A percentile compares a stretch with the other conserved stretches of the same genome.
phyloP scores from a whole-genome alignment of 1,140 invertebrate genomes.

The Temnothorax nylanderi region DNA sequence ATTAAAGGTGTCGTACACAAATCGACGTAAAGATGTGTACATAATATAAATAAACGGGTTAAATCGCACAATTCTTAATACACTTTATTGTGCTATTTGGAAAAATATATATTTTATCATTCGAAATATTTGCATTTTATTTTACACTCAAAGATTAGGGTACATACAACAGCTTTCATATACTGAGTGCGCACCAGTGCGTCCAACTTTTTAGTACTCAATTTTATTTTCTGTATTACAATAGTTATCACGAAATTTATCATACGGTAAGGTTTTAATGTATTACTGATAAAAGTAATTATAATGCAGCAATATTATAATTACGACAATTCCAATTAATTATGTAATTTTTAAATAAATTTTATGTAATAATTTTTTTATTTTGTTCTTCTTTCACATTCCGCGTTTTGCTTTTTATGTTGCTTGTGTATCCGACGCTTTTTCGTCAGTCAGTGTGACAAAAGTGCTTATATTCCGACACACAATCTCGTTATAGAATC shows the following conservation, averaged over 20 bases:
- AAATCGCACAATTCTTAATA: no score
- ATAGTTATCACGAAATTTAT: no score
- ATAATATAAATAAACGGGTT: no score
- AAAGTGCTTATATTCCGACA: not conserved
- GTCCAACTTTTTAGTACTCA: not conserved
- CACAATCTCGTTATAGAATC: conserved; percentile 22
- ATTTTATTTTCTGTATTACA: no score
- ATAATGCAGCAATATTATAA: not conserved
- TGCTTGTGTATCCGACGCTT: not conserved
- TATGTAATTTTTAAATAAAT: not conserved
- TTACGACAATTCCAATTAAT: not conserved
- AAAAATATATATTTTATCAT: no score
- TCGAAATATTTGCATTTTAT: no score
- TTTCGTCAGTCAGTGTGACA: not conserved
- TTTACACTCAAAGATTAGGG: no score
- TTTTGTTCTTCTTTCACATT: not conserved
- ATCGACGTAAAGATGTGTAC: no score
- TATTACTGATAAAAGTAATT: not conserved
- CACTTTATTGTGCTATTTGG: no score
- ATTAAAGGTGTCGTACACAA: no score
- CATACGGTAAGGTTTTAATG: not conserved
- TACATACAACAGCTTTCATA: no score
- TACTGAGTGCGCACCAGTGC: no score
- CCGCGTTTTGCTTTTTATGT: not conserved
- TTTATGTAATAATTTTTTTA: not conserved